Evolutionary conservation across 2,888 invertebrate genomes (phyloP).

Genomic region (Crepidodera aurea): DNA sequence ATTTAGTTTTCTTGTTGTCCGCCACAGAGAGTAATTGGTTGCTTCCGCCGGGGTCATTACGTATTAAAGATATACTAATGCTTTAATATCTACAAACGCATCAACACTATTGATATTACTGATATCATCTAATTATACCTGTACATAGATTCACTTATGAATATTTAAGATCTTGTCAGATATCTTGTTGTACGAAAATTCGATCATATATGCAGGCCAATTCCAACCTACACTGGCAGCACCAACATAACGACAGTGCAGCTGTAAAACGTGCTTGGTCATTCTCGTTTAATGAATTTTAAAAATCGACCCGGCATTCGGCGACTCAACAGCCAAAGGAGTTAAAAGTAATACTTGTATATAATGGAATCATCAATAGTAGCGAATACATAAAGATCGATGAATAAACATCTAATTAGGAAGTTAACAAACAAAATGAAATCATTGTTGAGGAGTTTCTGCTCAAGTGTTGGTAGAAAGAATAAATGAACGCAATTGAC

Average conservation of each 20-base stretch:
- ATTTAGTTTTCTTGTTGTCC: no score
- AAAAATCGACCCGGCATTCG: slow-evolving; percentile 35
- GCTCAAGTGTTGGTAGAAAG: slow-evolving; percentile 21
- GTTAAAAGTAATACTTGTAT: slow-evolving; percentile 34
- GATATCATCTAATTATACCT: neutral
- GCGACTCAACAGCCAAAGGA: slow-evolving; percentile 37
- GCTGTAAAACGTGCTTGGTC: slow-evolving; percentile 37
- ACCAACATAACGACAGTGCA: slow-evolving; percentile 29
- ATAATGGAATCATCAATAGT: slow-evolving; percentile 36
- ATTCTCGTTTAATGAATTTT: slow-evolving; percentile 37
- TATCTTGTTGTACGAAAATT: neutral
- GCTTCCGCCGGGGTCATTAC: no score
- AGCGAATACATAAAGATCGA: slow-evolving; percentile 31
- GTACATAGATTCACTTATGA: neutral
- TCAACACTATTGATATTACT: neutral
- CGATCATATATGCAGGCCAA: slow-evolving; percentile 3
- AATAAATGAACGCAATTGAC: slow-evolving; percentile 43
- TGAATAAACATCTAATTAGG: slow-evolving; percentile 44
- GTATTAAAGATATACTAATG: no score
- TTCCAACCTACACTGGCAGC: slow-evolving; percentile 28
- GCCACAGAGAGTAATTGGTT: no score
- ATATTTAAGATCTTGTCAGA: no score
- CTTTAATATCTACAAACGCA: no score
- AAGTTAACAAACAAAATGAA: slow-evolving; percentile 41
- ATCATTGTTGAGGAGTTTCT: slow-evolving; percentile 38